Evolutionary conservation across 2,888 invertebrate species (phyloP).

Genomic region (Cybosia mesomella): DNA sequence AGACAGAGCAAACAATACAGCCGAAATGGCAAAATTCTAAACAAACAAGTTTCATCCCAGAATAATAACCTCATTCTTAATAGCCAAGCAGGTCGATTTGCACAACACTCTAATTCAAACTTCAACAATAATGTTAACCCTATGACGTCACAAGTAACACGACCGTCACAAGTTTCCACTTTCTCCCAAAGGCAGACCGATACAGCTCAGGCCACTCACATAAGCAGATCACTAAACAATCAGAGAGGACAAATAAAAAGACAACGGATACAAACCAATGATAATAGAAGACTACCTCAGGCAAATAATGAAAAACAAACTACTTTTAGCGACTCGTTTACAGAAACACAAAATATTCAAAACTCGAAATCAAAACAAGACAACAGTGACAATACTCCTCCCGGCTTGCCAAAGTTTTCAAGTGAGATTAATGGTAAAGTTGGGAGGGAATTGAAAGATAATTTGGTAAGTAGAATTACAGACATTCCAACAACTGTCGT

Average conservation of each 20-base stretch:
- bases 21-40: constrained; percentile 56
- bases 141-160: constrained; percentile 40
- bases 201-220: constrained; percentile 44
- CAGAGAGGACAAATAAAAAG: constrained; percentile 56
- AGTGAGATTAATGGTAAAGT: constrained; percentile 57
- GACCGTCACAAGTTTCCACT: constrained; percentile 56
- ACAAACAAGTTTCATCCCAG: constrained; percentile 50
- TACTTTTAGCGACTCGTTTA: constrained; percentile 53
- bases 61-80: constrained; percentile 56
- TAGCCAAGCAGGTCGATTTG: constrained; percentile 59
- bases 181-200: constrained; percentile 56
- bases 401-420: constrained; percentile 52
- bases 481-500: constrained; percentile 69
- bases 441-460: constrained; percentile 70
- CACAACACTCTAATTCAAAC: constrained; percentile 45
- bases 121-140: constrained; percentile 45
- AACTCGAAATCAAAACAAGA: constrained; percentile 46
- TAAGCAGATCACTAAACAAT: constrained; percentile 51
- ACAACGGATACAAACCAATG: constrained; percentile 60
- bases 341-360: constrained; percentile 64
- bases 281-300: constrained; percentile 56
- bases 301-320: constrained; percentile 59
- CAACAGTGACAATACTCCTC: constrained; percentile 61
- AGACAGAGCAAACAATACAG: constrained; percentile 62
- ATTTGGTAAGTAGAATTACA: constrained; percentile 75